A percentile compares a stretch with the other conserved stretches of the same genome.
These are phyloP conservation scores for Terrapene triunguis DNA, from an alignment of 2,113 vertebrate genomes.

Conservation along the genomic window DNA sequence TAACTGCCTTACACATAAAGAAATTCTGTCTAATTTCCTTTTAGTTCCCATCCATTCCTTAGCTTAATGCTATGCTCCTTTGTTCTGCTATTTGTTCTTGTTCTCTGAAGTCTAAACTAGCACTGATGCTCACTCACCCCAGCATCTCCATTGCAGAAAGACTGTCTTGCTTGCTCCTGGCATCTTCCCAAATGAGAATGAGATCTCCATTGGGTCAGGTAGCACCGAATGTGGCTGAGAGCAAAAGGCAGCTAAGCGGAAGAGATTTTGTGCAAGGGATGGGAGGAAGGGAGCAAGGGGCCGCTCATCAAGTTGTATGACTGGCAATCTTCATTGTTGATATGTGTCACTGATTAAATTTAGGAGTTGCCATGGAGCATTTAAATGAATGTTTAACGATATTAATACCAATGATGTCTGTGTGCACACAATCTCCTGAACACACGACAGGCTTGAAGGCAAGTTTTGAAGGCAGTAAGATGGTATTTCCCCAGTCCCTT, in stretches of 20 bases:
- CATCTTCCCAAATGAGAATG: neutral
- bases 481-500: neutral
- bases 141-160: neutral
- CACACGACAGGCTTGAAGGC: neutral
- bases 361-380: neutral
- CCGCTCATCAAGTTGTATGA: neutral
- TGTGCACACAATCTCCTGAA: neutral
- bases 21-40: neutral
- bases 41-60: neutral
- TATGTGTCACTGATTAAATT: neutral
- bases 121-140: neutral
- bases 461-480: neutral
- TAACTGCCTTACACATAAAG: neutral
- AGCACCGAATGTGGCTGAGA: neutral
- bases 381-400: neutral
- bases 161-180: neutral
- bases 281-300: neutral
- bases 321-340: neutral
- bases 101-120: neutral
- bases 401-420: neutral
- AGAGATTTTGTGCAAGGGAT: too few species aligned
- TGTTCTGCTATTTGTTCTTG: accelerated
- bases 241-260: neutral
- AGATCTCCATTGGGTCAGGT: neutral
- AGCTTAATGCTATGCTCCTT: neutral